phyloP scores from a whole-genome alignment of 2,888 invertebrate genomes.

The Ophioninae sp. region DNA sequence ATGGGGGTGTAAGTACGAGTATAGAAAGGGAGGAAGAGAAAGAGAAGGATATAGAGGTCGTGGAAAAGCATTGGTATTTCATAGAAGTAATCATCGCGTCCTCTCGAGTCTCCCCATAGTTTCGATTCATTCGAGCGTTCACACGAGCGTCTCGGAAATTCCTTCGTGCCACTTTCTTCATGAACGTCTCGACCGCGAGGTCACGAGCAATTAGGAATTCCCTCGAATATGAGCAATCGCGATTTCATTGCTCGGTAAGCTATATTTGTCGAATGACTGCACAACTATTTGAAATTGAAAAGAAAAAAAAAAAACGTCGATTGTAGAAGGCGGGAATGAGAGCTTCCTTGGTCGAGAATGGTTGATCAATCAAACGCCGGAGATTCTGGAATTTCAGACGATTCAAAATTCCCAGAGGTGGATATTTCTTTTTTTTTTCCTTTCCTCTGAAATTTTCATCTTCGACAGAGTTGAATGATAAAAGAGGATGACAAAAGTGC shows the following conservation, averaged over 20 bases:
- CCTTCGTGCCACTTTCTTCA: constrained; percentile 60
- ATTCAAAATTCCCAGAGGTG: no score
- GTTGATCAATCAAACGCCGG: no score
- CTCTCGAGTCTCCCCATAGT: constrained; percentile 52
- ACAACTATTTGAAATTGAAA: constrained; percentile 9
- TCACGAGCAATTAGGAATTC: constrained; percentile 55
- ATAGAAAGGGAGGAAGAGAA: constrained; percentile 18
- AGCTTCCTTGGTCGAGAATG: no score
- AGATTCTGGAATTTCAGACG: no score
- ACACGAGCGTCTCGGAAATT: constrained; percentile 44
- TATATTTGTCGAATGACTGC: constrained; percentile 43
- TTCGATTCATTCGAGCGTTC: constrained; percentile 60
- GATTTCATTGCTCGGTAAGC: constrained; percentile 52
- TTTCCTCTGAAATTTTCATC: no score
- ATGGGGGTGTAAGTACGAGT: constrained; percentile 11
- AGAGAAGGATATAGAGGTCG: constrained; percentile 34
- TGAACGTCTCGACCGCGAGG: constrained; percentile 37
- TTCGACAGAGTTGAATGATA: no score
- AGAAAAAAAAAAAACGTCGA: neutral
- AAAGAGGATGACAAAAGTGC: no score
- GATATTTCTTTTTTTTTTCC: no score
- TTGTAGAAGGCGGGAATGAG: neutral
- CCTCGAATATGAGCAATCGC: constrained; percentile 54
- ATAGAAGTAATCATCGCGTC: constrained; percentile 59
- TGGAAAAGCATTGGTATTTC: constrained; percentile 56